Evolutionary conservation across 2,797 vertebrate genomes (phyloP), one percentile per base, ranked within the genome.

Genomic region (Parauchenoglanis punctatus): DNA sequence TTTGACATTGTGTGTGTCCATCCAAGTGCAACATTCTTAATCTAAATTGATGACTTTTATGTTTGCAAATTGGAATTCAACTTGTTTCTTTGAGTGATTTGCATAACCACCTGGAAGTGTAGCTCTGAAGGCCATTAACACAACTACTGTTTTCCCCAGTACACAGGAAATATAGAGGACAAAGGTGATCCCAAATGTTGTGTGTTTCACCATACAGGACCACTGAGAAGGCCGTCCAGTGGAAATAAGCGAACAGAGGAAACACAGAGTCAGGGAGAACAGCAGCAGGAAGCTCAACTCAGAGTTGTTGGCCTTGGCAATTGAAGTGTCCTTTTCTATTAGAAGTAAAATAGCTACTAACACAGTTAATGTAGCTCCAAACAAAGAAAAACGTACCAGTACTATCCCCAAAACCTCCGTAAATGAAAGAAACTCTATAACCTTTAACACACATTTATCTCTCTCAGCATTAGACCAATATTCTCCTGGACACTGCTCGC

Each of bases 141-240:
- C 95, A 28, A 95, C 95, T 40, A 95, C 58, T 4, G 95, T 96
- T 92, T 96, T 96, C 4, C 93, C 94, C 1, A 96, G 91, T 67
- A 96, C 82, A 88, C 94, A 96, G 25, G 95, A 94, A 87, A 95
- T 94, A 46, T 94, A 95, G 85, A 96, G 94, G 23, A 94, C 94
- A 78, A 96, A 96, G 10, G 93, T 95, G 90, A 95, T 95, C 25
- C 95, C 94, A 17, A 95, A 96, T 0, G 91, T 92, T 23, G 94
- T 94, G 91, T 95, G 94, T 4, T 95, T 87, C 86, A 95, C 90
- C 94, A 94, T 95, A 89, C 94, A 96, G 88, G 95, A 95, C 95
- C 95, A 95, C 40, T 93, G 84, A 35, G 94, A 91, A n/a, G 94
- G 95, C 12, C 31, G 89, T 18, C 94, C 94, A 0, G 94, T 94